These are phyloP conservation scores for Lepetodrilus schrolli DNA, from an alignment of 2,888 invertebrate genomes.

Conservation along the genomic window DNA sequence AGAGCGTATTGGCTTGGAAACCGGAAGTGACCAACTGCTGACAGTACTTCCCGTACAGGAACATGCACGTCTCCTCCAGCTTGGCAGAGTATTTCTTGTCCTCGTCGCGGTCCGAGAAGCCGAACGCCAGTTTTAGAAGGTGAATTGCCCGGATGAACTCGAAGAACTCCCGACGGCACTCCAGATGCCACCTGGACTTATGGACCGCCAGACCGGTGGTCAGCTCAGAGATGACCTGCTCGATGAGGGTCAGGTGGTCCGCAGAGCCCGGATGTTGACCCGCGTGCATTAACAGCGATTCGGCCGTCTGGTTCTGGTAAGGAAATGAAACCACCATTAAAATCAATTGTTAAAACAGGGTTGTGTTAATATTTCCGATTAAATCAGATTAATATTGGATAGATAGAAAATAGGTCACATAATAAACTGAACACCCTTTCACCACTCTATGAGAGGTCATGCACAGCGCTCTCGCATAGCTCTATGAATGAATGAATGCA, in stretches of 20 bases:
- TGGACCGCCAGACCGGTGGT: constrained; percentile 30
- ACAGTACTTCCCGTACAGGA: constrained; percentile 37
- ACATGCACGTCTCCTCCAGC: constrained; percentile 28
- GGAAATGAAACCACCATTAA: too few species aligned
- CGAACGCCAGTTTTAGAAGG: constrained; percentile 30
- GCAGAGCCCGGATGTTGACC: constrained; percentile 2
- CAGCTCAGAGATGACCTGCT: constrained; percentile 20
- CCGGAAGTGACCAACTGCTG: constrained; percentile 24
- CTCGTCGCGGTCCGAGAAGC: constrained; percentile 25
- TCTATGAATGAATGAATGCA: too few species aligned
- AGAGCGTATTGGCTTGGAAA: neutral
- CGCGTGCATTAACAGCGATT: constrained; percentile 31
- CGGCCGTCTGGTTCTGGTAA: constrained; percentile 33
- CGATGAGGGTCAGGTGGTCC: neutral
- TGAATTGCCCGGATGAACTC: constrained; percentile 31
- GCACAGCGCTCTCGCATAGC: too few species aligned
- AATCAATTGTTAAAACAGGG: too few species aligned
- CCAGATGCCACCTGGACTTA: constrained; percentile 24
- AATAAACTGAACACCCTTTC: neutral
- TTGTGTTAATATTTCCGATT: too few species aligned
- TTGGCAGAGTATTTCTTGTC: constrained; percentile 26
- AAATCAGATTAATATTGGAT: too few species aligned
- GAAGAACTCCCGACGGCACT: constrained; percentile 28
- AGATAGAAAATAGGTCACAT: too few species aligned
- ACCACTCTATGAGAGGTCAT: neutral